These are phyloP conservation scores for Agrilus mali DNA, from an alignment of 2,888 invertebrate genomes.

Conservation along the genomic window DNA sequence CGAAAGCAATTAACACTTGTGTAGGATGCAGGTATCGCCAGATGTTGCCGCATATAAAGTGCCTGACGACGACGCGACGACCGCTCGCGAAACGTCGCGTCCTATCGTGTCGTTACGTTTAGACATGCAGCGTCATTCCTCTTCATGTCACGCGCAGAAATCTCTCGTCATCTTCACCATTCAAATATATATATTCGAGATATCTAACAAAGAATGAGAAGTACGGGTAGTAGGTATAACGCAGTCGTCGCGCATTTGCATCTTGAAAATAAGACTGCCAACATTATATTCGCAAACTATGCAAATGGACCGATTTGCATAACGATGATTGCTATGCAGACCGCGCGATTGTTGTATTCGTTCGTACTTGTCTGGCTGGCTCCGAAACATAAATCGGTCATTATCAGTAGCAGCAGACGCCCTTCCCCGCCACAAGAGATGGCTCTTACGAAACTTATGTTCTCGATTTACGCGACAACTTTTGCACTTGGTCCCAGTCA, in stretches of 20 bases:
- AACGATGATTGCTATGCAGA: slow-evolving; percentile 29
- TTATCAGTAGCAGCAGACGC: slow-evolving; percentile 24
- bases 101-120: too few species aligned
- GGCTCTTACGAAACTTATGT: slow-evolving; percentile 25
- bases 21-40: too few species aligned
- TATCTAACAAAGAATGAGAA: too few species aligned
- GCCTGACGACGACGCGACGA: too few species aligned
- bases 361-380: slow-evolving; percentile 25
- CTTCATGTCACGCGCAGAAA: neutral
- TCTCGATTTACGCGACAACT: too few species aligned
- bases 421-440: slow-evolving; percentile 14
- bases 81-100: too few species aligned
- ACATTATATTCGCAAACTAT: slow-evolving; percentile 32
- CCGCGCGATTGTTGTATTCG: slow-evolving; percentile 27
- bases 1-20: too few species aligned
- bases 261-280: slow-evolving; percentile 27
- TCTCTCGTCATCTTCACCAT: slow-evolving; percentile 4
- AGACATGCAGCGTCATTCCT: neutral
- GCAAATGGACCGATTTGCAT: slow-evolving; percentile 34
- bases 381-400: slow-evolving; percentile 29
- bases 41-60: too few species aligned
- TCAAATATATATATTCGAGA: slow-evolving; percentile 7
- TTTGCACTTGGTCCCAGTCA: too few species aligned
- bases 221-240: slow-evolving; percentile 4
- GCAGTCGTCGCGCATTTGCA: slow-evolving; percentile 20